Percentiles rank a stretch among this genome's conserved stretches.
phyloP scores from a whole-genome alignment of 2,113 vertebrate species.

The Cryptomyrus ogoouensis region DNA sequence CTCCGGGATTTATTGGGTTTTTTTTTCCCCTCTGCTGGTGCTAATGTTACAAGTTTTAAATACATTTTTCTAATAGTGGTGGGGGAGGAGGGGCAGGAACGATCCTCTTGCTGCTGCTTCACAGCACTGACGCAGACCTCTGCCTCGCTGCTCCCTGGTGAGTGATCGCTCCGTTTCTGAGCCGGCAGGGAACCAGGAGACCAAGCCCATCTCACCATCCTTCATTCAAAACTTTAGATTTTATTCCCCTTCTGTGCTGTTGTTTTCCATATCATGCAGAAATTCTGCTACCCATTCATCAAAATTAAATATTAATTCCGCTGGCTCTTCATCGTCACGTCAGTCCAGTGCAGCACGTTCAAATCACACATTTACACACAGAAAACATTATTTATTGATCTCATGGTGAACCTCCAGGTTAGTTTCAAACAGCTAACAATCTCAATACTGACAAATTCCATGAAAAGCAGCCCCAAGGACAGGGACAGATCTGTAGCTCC shows the following conservation, averaged over 20 bases:
- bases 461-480: not conserved
- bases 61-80: not conserved
- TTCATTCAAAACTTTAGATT: not conserved
- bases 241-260: not conserved
- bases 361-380: not conserved
- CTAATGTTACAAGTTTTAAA: not conserved
- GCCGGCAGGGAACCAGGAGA: not conserved
- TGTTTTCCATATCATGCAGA: not conserved
- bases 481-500: too few species aligned
- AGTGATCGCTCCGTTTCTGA: not conserved
- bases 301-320: not conserved
- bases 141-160: not conserved
- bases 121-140: not conserved
- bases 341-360: not conserved
- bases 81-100: not conserved
- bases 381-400: not conserved
- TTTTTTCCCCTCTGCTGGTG: not conserved
- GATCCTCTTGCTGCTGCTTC: not conserved
- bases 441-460: not conserved
- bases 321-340: not conserved
- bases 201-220: not conserved
- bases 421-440: not conserved
- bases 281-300: not conserved
- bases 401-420: not conserved
- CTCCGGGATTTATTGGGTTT: not conserved